phyloP scores from a whole-genome alignment of 2,888 invertebrate genomes.

The Orchestes rusci region DNA sequence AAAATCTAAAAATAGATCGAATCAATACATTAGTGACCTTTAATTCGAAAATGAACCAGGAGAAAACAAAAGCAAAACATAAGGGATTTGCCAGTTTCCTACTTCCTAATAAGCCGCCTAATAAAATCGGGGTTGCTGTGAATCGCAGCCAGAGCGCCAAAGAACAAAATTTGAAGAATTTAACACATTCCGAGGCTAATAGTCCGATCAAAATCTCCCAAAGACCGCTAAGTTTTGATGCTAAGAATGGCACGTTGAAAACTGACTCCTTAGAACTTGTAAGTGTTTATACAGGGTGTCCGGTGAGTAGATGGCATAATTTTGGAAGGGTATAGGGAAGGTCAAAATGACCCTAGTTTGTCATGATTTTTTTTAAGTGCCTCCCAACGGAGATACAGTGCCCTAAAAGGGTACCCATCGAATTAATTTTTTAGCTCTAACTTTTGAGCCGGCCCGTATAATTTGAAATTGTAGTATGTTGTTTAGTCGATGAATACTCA shows the following conservation, averaged over 20 bases:
- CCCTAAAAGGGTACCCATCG: too few relatives aligned
- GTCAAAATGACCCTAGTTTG: too few relatives aligned
- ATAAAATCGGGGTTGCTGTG: constrained; percentile 41
- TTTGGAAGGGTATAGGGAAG: too few relatives aligned
- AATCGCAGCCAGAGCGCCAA: constrained; percentile 36
- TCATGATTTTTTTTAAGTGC: too few relatives aligned
- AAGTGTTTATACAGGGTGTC: too few relatives aligned
- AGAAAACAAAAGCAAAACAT: constrained; percentile 35
- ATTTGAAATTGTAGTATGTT: constrained; percentile 4
- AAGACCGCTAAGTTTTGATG: constrained; percentile 41
- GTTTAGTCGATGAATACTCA: too few relatives aligned
- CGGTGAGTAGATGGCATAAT: too few relatives aligned
- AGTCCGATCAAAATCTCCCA: constrained; percentile 35
- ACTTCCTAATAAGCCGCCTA: constrained; percentile 40
- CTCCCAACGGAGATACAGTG: too few relatives aligned
- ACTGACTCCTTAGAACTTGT: constrained; percentile 22
- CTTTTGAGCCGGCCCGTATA: too few relatives aligned
- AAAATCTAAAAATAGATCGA: constrained; percentile 27
- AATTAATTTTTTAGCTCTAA: too few relatives aligned
- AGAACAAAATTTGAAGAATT: constrained; percentile 24
- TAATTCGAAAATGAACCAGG: constrained; percentile 32
- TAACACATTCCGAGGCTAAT: constrained; percentile 32
- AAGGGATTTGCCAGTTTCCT: constrained; percentile 38
- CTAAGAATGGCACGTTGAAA: constrained; percentile 29
- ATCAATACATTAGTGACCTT: constrained; percentile 26